Evolutionary conservation across 2,797 vertebrate species (phyloP).

Genomic region (Rhynchonycteris naso): DNA sequence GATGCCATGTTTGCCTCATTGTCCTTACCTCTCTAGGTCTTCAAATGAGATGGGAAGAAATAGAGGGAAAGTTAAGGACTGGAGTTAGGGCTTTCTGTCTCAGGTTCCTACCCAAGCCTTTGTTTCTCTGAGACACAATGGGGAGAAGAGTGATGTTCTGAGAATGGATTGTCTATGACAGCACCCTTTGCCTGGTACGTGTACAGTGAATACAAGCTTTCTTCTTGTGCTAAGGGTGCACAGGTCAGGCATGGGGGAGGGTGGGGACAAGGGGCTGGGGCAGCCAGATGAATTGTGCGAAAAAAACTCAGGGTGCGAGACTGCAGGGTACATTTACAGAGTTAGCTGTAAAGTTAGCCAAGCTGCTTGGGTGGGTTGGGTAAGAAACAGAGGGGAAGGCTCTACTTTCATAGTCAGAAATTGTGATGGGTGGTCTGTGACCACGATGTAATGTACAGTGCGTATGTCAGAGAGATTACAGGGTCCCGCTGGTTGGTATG

Average conservation of each 20-base stretch:
- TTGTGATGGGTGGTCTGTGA: background rate
- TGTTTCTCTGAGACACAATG: background rate
- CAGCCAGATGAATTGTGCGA: too few species aligned
- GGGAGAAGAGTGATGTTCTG: background rate
- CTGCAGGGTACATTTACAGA: background rate
- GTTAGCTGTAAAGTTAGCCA: background rate
- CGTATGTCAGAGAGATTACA: background rate
- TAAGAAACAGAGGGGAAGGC: background rate
- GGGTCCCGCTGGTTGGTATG: background rate
- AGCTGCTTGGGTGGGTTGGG: background rate
- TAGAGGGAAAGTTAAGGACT: background rate
- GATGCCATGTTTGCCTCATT: background rate
- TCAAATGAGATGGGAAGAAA: background rate
- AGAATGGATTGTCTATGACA: background rate
- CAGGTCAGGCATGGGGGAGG: background rate
- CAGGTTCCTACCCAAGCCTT: background rate
- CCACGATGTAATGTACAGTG: accelerated
- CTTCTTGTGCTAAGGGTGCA: background rate
- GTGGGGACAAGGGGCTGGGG: background rate
- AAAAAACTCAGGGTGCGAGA: background rate
- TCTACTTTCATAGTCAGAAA: background rate
- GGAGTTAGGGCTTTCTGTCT: background rate
- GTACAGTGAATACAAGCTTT: background rate
- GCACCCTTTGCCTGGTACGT: background rate
- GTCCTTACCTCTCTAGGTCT: background rate